Base-by-base conservation (phyloP, 35 echinoderm and acorn worm species). In the Diadema setosum region DNA sequence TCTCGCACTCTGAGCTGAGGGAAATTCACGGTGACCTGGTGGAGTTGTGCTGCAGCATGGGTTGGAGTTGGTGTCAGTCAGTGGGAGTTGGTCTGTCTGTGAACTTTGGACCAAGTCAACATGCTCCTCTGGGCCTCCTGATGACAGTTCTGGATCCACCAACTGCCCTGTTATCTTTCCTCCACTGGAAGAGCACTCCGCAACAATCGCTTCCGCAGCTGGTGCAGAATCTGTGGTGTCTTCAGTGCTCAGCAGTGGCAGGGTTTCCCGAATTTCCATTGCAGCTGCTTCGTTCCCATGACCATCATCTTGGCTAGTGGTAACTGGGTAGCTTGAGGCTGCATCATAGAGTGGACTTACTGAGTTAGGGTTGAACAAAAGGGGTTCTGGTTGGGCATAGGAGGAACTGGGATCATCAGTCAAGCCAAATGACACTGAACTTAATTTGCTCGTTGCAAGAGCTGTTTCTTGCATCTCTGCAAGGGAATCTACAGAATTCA, bases 381-480 rank as follows among this genome's bases (percentile, higher is more conserved):
- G 73, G 25, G 73, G 73, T 44, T 78, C 73, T 43, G 73, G 73
- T 39, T 34, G 73, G 12, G 40, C 37, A n/a, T 35, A 78, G 24
- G 73, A 78, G 16, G 73, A 76, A 76, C 26, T 35, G 25, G 73
- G 39, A 44, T 44, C 73, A n/a, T 78, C 73, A 9, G 39, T 78
- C 88, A 90, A 55, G 25, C 80, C 58, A 8, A 84, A 58, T 17
- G 88, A 49, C 12, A 91, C 83, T 30, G 94, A 81, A 59, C 89
- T 92, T 30, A 96, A 87, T 46, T 86, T 96, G 75, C 86, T 96
- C 33, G 94, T 96, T 49, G 94, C 94, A 14, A 91, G 61, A 12
- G 85, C 89, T 3, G 94, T 96, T 43, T 96, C 94, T 34, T 90
- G 83, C 82, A 90, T 90, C 46, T 94, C 93, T 5, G 91, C 94